Evolutionary conservation across 1,140 invertebrate species (phyloP).

Genomic region (Leptestheria dahalacensis): DNA sequence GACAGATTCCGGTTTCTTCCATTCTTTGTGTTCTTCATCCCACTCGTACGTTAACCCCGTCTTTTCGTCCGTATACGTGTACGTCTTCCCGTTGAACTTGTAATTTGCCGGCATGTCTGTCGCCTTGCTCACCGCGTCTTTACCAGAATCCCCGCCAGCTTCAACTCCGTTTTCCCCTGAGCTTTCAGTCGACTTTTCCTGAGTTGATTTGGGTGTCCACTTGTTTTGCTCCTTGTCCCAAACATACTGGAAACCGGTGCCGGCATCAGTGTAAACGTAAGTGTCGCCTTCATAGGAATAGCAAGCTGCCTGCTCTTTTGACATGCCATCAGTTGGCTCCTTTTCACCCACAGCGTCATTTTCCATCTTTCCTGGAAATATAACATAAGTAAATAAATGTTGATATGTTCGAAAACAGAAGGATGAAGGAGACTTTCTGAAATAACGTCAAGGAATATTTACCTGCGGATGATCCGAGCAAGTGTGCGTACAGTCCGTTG

Average conservation of each 20-base stretch:
- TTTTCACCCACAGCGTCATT: neutral
- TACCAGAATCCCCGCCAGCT: constrained; percentile 17
- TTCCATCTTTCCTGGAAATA: neutral
- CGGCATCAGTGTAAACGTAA: constrained; percentile 57
- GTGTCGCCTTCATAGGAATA: constrained; percentile 47
- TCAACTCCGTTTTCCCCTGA: constrained; percentile 18
- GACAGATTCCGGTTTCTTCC: constrained; percentile 28
- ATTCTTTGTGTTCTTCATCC: constrained; percentile 38
- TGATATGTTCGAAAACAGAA: neutral
- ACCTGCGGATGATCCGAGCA: neutral
- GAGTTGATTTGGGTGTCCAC: constrained; percentile 30
- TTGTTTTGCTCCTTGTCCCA: constrained; percentile 43
- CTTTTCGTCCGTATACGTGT: constrained; percentile 32
- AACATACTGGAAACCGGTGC: constrained; percentile 44
- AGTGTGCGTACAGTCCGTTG: neutral
- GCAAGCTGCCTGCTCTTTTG: constrained; percentile 30
- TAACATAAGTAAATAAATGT: neutral
- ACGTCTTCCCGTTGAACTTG: constrained; percentile 35
- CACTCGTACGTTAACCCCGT: constrained; percentile 25
- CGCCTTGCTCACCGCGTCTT: constrained; percentile 14
- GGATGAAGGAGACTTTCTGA: neutral
- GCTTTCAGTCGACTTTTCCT: constrained; percentile 12
- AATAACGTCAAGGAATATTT: neutral
- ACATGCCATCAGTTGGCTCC: neutral
- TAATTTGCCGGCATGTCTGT: constrained; percentile 26